These are phyloP conservation scores for Procavia capensis DNA, from an alignment of 2,113 vertebrate genomes.

Conservation along the genomic window DNA sequence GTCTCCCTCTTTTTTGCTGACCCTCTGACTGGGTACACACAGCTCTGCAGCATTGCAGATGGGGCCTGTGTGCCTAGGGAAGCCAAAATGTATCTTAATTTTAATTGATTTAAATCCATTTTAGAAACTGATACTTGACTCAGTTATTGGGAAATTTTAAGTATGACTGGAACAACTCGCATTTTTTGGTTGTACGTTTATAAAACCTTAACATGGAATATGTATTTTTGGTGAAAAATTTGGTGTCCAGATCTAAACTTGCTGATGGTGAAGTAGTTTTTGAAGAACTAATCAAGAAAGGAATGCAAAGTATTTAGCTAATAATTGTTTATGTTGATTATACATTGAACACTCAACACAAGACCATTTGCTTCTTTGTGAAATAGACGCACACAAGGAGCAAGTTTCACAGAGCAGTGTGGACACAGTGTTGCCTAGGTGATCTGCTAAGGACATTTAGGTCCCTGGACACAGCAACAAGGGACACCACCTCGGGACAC, in stretches of 20 bases:
- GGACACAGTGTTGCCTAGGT: no score
- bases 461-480: no score
- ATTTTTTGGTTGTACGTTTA: constrained; percentile 31
- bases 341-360: no score
- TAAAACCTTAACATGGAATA: background rate
- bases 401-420: no score
- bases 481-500: no score
- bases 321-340: no score
- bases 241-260: constrained; percentile 14
- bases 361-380: no score
- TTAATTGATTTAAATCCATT: no score
- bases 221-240: background rate
- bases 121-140: no score
- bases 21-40: background rate
- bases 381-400: background rate
- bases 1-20: no score
- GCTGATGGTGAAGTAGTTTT: background rate
- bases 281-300: background rate
- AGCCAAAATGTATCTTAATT: background rate
- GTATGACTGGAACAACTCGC: background rate
- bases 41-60: background rate
- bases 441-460: no score
- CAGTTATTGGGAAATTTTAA: background rate
- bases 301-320: no score
- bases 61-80: background rate